These are phyloP conservation scores for Conops quadrifasciatus DNA, from an alignment of 2,888 invertebrate genomes.

Conservation along the genomic window DNA sequence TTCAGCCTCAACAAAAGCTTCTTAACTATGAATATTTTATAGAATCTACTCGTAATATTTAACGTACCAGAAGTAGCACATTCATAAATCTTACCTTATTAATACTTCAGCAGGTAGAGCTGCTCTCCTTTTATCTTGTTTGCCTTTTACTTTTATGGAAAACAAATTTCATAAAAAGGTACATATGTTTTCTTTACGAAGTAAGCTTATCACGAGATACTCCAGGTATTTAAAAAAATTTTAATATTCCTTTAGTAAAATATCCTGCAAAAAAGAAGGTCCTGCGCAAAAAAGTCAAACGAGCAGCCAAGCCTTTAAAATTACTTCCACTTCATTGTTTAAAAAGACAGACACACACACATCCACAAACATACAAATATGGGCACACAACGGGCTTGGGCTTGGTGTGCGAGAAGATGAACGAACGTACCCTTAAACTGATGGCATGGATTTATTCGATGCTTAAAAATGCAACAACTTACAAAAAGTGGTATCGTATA, in stretches of 20 bases:
- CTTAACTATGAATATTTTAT: too few species aligned
- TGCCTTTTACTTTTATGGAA: too few species aligned
- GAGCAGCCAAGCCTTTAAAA: constrained; percentile 1
- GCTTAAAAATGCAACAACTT: constrained; percentile 6
- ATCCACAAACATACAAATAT: background rate
- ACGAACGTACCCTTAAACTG: constrained; percentile 15
- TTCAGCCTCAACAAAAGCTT: too few species aligned
- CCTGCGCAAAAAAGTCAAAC: background rate
- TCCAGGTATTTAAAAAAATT: background rate
- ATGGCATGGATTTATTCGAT: constrained; percentile 28
- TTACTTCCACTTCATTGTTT: constrained; percentile 27
- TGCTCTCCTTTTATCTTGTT: too few species aligned
- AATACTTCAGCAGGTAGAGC: too few species aligned
- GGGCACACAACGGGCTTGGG: background rate
- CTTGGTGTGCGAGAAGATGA: background rate
- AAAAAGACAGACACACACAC: background rate
- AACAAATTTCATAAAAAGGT: background rate
- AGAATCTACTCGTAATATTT: too few species aligned
- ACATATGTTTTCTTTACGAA: background rate
- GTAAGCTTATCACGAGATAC: background rate
- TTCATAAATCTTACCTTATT: too few species aligned
- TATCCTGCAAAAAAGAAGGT: background rate
- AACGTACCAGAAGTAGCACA: too few species aligned
- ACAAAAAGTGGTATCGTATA: background rate
- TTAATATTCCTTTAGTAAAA: constrained; percentile 4